These are phyloP conservation scores for Corydoras maculifer DNA, from an alignment of 2,113 vertebrate species.

Conservation along the genomic window DNA sequence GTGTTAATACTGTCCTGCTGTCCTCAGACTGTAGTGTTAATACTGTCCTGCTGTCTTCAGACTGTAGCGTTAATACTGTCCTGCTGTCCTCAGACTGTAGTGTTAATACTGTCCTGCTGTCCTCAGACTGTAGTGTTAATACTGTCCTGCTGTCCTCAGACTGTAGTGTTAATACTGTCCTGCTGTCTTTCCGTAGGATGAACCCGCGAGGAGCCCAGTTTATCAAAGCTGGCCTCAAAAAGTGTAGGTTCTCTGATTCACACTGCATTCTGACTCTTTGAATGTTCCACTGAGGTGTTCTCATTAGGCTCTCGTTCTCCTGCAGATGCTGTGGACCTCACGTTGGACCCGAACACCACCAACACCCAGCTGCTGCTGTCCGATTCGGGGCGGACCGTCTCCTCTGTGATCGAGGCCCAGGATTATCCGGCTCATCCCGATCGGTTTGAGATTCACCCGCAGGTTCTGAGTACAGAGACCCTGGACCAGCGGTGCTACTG, in stretches of 20 bases:
- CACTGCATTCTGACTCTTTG: not conserved
- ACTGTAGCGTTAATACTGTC: too few relatives aligned
- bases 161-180: too few relatives aligned
- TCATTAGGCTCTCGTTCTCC: not conserved
- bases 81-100: too few relatives aligned
- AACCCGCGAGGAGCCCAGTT: conserved; percentile 8
- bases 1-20: too few relatives aligned
- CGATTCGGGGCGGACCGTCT: conserved; percentile 6
- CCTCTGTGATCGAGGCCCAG: not conserved
- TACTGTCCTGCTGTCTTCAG: too few relatives aligned
- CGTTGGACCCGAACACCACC: conserved; percentile 34
- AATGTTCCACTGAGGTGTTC: too few relatives aligned
- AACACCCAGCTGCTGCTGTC: conserved; percentile 13
- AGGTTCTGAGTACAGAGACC: conserved; percentile 32
- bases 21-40: too few relatives aligned
- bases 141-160: too few relatives aligned
- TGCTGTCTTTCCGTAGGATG: conserved; percentile 2
- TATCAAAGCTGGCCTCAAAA: conserved; percentile 26
- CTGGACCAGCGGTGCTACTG: conserved; percentile 27
- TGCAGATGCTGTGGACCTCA: conserved; percentile 26
- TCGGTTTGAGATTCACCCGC: conserved; percentile 12
- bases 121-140: too few relatives aligned
- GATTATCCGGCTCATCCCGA: conserved; percentile 33
- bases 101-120: too few relatives aligned
- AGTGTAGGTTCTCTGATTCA: conserved; percentile 24